Evolutionary conservation across 1,140 invertebrate genomes (phyloP).

Genomic region (Euborellia annulipes): DNA sequence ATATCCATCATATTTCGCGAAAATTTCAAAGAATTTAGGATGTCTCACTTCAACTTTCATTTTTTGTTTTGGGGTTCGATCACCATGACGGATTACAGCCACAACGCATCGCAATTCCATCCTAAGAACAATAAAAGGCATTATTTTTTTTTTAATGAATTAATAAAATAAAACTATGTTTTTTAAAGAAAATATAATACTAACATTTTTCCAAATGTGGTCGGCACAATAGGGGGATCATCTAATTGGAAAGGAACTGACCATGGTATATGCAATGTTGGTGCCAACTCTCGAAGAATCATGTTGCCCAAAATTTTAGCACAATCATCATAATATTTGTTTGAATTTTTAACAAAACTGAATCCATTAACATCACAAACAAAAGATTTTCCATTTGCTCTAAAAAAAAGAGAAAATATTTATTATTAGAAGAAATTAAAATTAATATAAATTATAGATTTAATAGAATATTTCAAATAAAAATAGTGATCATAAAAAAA

Average conservation of each 20-base stretch:
- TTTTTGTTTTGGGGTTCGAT: slow-evolving; percentile 98
- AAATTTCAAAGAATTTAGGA: slow-evolving; percentile 98
- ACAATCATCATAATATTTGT: slow-evolving; percentile 99
- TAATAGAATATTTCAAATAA: too few species aligned
- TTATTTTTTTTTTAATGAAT: slow-evolving; percentile 1
- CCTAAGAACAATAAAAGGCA: slow-evolving; percentile 27
- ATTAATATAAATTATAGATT: too few species aligned
- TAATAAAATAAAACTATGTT: slow-evolving; percentile 6
- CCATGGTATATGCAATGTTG: slow-evolving; percentile 92
- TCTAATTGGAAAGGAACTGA: slow-evolving; percentile 92
- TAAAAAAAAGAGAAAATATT: slow-evolving; percentile 27
- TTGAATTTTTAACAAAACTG: slow-evolving; percentile 99
- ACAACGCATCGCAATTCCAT: slow-evolving; percentile 98
- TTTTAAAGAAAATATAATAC: slow-evolving; percentile 15
- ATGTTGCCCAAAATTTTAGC: slow-evolving; percentile 93
- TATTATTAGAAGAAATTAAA: neutral
- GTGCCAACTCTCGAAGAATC: slow-evolving; percentile 83
- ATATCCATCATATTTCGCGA: slow-evolving; percentile 92
- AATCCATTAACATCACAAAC: slow-evolving; percentile 99
- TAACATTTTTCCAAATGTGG: slow-evolving; percentile 96
- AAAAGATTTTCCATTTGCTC: slow-evolving; percentile 95
- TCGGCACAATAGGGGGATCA: slow-evolving; percentile 97
- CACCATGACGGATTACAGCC: slow-evolving; percentile 95
- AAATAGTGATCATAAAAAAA: too few species aligned
- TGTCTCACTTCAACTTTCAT: slow-evolving; percentile 99